Conservation (phyloP, 2,797 vertebrate species). For the Molossus alvarezi region DNA sequence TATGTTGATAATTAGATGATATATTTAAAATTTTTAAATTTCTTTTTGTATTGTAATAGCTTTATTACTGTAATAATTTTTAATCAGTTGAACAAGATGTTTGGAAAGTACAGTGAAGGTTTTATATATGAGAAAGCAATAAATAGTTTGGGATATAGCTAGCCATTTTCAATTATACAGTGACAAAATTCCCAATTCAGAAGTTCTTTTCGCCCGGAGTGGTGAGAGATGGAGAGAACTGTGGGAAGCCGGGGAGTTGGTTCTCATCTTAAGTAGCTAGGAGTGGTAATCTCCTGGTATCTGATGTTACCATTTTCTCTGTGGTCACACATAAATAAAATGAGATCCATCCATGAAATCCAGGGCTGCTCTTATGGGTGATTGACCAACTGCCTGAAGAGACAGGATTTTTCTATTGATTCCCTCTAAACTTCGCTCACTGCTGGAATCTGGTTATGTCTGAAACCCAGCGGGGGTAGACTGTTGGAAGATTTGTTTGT, state of each 20-base stretch:
- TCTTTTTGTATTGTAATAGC: background rate
- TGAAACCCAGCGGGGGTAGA: background rate
- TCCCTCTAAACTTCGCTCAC: background rate
- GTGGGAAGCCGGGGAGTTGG: background rate
- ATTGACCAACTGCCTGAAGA: background rate
- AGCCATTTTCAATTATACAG: background rate
- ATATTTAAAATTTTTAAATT: background rate
- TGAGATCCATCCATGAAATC: background rate
- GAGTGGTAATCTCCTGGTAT: background rate
- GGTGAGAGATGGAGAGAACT: constrained; percentile 42
- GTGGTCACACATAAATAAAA: constrained; percentile 29
- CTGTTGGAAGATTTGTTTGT: background rate
- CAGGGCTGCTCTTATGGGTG: background rate
- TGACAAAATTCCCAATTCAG: constrained; percentile 13
- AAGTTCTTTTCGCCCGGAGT: constrained; percentile 2
- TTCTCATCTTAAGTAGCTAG: constrained; percentile 17
- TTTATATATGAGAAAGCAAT: background rate
- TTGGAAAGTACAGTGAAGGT: constrained; percentile 32
- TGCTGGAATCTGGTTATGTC: background rate
- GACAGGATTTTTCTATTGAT: background rate
- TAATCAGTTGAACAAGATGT: constrained; percentile 42
- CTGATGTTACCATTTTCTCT: constrained; percentile 31
- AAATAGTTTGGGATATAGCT: constrained; percentile 36
- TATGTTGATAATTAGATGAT: background rate
- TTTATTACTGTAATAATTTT: background rate